Base-by-base conservation (phyloP, 2,888 invertebrate species). In the Cybosia mesomella region DNA sequence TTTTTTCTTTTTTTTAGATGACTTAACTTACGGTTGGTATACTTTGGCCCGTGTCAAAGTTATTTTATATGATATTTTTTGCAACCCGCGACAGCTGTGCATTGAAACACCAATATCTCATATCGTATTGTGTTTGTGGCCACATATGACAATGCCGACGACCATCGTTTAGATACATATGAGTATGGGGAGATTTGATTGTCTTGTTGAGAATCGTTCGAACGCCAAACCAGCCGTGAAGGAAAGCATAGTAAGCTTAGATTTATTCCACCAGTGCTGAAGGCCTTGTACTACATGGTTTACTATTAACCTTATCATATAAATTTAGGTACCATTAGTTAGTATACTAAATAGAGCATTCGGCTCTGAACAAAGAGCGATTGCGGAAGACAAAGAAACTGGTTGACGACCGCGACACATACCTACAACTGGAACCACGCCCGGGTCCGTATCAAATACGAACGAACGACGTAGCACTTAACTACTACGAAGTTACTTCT, bases 31-130 rank as follows among this genome's bases (percentile, higher is more conserved):
- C 70, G 64, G 67, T 71, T 70, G 68, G 59, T 68, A 67, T 77
- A 77, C 58, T 81, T 83, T 86, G 87, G 88, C 89, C 90, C 90
- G 91, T 90, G 90, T 87, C 88, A 83, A 69, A 68, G 67, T 66
- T 67, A 72, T 80, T 77, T 78, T 74, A 78, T 77, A 79, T 70
- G 62, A 74, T 75, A 80, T 85, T 88, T 89, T 87, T 82, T 84
- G 58, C 66, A 70, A 66, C 9, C 10, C 28, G 67, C 76, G 74
- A 85, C 92, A 91, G 92, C 87, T 91, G 92, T 80, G 72, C 81
- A 80, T 70, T 81, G 82, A 83, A 84, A 86, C 70, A 72, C 72
- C 83, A 78, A 86, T 87, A 87, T 88, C 77, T 86, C 86, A 86
- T 79, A 79, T 69, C 11, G 76, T 73, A 82, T 89, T 89, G 88